Evolutionary conservation across 2,797 vertebrate species (phyloP), one percentile per base, ranked within the genome.

Genomic region (Schizothorax lantsangensis): DNA sequence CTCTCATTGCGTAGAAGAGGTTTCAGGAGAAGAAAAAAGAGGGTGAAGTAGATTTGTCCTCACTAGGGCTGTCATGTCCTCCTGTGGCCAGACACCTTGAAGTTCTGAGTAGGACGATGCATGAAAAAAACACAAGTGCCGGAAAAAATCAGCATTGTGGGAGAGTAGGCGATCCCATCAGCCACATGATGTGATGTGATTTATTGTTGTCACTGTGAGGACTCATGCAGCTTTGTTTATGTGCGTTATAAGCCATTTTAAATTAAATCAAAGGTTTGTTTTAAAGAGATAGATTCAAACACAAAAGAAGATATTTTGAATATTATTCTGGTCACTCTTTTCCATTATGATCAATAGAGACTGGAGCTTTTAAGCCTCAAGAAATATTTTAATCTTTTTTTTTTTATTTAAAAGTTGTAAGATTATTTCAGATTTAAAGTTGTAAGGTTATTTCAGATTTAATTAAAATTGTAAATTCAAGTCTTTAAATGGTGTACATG

Each of bases 1-100:
- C 75, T 74, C 75, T 85, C 83, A 85, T 43, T 87, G 71, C 21
- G 30, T 68, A 81, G 49, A 30, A 52, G 71, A 86, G 45, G 68
- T 84, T 84, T 80, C 19, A 62, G 57, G 62, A 64, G 71, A 87
- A 59, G 72, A 54, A 89, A 83, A 87, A 79, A 72, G 11, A 30
- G 54, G 45, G 52, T 69, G 71, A 85, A 85, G 62, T 80, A 86
- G 47, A 88, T 89, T 88, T 89, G 87, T 84, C 85, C 59, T 86
- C 45, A 72, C 88, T 84, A 84, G 79, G 38, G 5, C 40, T 78
- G 71, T 75, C 62, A 75, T 85, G 80, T 87, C 81, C 78, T 89
- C 75, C 54, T 80, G 74, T 74, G 66, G 59, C 68, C 66, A 79
- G 72, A 85, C 85, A 81, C 72, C 79, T 86, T 78, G 38, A 87